Evolutionary conservation across 2,113 vertebrate genomes (phyloP).

Genomic region (Oryzias celebensis): DNA sequence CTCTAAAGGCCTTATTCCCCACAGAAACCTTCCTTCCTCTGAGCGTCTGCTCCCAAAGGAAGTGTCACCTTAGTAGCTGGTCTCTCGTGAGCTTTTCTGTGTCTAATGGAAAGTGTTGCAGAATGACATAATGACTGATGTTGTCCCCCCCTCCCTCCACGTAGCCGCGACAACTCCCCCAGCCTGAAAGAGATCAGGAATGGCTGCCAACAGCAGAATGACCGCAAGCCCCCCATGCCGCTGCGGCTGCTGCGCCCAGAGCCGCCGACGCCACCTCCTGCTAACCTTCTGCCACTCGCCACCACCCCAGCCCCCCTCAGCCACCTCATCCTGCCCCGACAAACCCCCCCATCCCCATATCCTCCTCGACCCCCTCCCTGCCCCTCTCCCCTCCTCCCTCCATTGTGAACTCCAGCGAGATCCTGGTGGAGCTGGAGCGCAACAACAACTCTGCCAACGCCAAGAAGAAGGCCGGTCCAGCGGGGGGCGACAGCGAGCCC

Average conservation of each 20-base stretch:
- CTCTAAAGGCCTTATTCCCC: too few species aligned
- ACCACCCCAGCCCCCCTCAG: slow-evolving; percentile 32
- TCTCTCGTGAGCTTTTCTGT: too few species aligned
- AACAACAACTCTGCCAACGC: slow-evolving; percentile 91
- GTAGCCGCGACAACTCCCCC: slow-evolving; percentile 95
- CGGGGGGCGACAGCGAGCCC: slow-evolving; percentile 90
- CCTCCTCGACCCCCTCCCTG: slow-evolving; percentile 57
- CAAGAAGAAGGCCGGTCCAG: slow-evolving; percentile 83
- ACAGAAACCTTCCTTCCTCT: too few species aligned
- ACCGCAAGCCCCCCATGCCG: slow-evolving; percentile 94
- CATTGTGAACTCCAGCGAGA: slow-evolving; percentile 93
- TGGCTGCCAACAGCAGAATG: slow-evolving; percentile 94
- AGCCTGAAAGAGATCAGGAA: slow-evolving; percentile 98
- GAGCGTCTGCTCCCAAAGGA: too few species aligned
- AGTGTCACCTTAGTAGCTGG: too few species aligned
- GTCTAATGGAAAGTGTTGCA: background rate
- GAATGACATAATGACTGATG: background rate
- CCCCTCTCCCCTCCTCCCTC: slow-evolving; percentile 80
- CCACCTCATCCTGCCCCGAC: slow-evolving; percentile 43
- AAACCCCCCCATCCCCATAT: slow-evolving; percentile 68
- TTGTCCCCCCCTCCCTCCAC: background rate
- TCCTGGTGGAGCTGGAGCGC: slow-evolving; percentile 94
- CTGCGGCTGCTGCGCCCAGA: slow-evolving; percentile 92
- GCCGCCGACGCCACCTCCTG: slow-evolving; percentile 80
- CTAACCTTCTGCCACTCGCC: slow-evolving; percentile 52